Evolutionary conservation across 2,797 vertebrate species (phyloP), one percentile per base, ranked within the genome.

Genomic region (Scomberomorus guttatus): DNA sequence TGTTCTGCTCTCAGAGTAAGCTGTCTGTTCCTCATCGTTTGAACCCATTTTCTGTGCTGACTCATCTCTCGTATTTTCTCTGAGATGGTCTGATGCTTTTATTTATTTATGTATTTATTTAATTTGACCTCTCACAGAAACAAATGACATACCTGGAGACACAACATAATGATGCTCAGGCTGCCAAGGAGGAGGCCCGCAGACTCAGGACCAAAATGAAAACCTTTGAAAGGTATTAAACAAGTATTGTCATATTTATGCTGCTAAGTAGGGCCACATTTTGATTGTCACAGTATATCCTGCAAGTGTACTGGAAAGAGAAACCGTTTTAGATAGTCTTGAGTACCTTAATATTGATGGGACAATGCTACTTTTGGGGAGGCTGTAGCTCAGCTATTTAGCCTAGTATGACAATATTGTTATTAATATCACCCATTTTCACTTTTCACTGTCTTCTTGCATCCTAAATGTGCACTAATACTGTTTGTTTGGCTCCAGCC

Each of bases 101-200:
- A 54, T 15, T 34, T 37, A 3, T 64, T 39, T 50, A 4, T 4
- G 27, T 34, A 18, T 75, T 54, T 61, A 0, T 60, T 11, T 22
- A 14, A 10, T 58, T 57, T 65, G 3, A 24, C 17, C 3, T 20
- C 14, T 76, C 3, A 60, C 87, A 99, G 98, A 98, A 98, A 94
- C 98, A 99, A 95, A 97, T 99, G 97, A 94, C 93, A 56, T 98
- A 94, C 87, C 76, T 99, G 86, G 97, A 99, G 90, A 96, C 93
- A 39, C 97, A 98, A 69, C 96, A 97, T 70, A 94, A 95, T 61
- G 97, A 98, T 8, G 86, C 83, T 69, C 96, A 95, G 69, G 92
- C 93, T 48, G 96, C 96, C 7, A 98, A 95, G 84, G 97, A 99
- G 14, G 98, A 99, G 86, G 95, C 93, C 3, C 92, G 91, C 25